Evolutionary conservation across 2,888 invertebrate species (phyloP), one percentile per base, ranked within the genome.

Genomic region (Drosophila birchii): DNA sequence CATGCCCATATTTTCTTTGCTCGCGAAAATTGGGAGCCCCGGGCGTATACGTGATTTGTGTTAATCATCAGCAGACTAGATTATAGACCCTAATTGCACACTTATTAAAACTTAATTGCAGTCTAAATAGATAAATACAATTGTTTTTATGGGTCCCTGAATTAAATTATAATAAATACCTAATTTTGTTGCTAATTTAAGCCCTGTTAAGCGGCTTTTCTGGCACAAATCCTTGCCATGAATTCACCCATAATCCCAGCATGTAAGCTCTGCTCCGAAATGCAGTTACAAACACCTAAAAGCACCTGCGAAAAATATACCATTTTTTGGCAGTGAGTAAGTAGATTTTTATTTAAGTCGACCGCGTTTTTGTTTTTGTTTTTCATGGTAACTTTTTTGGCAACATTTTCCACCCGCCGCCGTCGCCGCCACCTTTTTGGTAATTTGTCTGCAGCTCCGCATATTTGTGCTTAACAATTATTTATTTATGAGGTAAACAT

Each of bases 401-500:
- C 51, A 53, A 51, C 51, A 51, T 20, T 51, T 51, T 51, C 8
- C 5, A n/a, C 26, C n/a, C 16, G 7, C 11, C 29, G n/a, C n/a
- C 6, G 4, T 29, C 2, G 38, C 12, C 49, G 0, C 71, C 74
- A n/a, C 73, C 66, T 43, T 67, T 75, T n/a, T 82, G 82, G 83
- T 82, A 87, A 82, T 82, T 82, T 84, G 82, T 82, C 81, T 86
- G 79, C 63, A 58, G 54, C 45, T 68, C 56, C 66, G 79, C 80
- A 85, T 78, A 80, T 88, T 82, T 86, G 80, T 70, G 86, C 83
- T 86, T 76, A 88, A 75, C 86, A 83, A 86, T 84, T 86, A 84
- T 81, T 86, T 84, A 84, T 84, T 84, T 84, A 84, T 88, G 88
- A 84, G 84, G 84, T 84, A 83, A 84, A 84, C 88, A 84, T 88